These are phyloP conservation scores for Cyclura pinguis DNA, from an alignment of 2,797 vertebrate species.

Conservation along the genomic window DNA sequence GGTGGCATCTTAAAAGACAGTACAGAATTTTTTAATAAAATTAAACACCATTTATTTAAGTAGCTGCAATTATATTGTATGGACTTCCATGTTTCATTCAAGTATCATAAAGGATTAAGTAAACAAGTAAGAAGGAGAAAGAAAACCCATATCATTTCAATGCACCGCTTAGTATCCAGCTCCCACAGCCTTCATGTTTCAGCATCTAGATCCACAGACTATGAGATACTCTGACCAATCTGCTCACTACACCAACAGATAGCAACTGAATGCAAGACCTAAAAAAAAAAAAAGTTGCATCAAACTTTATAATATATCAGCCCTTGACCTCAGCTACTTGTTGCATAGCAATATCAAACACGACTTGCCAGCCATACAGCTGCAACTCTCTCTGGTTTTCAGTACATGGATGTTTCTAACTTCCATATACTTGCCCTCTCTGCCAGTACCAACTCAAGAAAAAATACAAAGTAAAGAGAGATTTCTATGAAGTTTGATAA, in stretches of 20 bases:
- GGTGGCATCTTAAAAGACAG: no score
- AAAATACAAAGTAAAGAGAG: background rate
- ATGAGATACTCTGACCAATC: background rate
- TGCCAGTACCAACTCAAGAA: background rate
- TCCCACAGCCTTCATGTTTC: no score
- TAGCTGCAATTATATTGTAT: no score
- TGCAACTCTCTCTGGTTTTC: background rate
- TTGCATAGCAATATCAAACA: background rate
- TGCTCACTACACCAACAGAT: background rate
- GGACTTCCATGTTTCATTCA: no score
- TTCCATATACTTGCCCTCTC: background rate
- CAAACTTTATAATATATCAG: background rate
- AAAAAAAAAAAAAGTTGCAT: background rate
- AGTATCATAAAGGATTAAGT: no score
- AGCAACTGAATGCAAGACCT: background rate
- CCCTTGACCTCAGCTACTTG: background rate
- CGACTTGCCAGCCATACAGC: background rate
- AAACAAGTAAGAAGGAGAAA: background rate
- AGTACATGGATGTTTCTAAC: background rate
- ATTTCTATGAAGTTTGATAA: conserved; percentile 47
- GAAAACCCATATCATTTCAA: background rate
- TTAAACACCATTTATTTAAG: no score
- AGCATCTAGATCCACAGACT: background rate
- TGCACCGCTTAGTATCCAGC: no score
- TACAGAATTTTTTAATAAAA: no score